These are phyloP conservation scores for Heliconius cydno DNA, from an alignment of 2,888 invertebrate genomes.

Conservation along the genomic window DNA sequence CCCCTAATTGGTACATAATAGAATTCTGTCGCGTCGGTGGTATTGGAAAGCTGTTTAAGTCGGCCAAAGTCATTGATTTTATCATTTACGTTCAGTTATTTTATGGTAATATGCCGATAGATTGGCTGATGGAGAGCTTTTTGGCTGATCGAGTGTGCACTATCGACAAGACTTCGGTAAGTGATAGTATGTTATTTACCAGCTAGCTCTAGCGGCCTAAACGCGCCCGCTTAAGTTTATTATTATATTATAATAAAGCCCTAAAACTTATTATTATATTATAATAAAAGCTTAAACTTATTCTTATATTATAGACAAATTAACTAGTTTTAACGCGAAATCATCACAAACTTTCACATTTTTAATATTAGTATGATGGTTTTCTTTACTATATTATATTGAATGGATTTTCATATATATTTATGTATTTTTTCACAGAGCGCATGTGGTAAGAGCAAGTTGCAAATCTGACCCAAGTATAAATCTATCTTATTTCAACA, in stretches of 20 bases:
- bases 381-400: not conserved
- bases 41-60: slow-evolving; percentile 97
- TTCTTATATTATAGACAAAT: too few species aligned
- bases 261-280: too few species aligned
- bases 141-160: slow-evolving; percentile 95
- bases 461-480: slow-evolving; percentile 91
- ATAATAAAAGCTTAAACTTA: too few species aligned
- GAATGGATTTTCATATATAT: not conserved
- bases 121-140: slow-evolving; percentile 96
- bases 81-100: slow-evolving; percentile 97
- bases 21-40: slow-evolving; percentile 98
- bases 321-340: too few species aligned
- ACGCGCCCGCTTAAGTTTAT: too few species aligned
- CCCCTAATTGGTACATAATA: slow-evolving; percentile 94
- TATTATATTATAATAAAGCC: too few species aligned
- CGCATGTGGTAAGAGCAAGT: slow-evolving; percentile 90
- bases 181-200: slow-evolving; percentile 54
- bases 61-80: slow-evolving; percentile 92
- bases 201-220: too few species aligned
- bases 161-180: slow-evolving; percentile 88
- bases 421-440: slow-evolving; percentile 83
- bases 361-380: too few species aligned
- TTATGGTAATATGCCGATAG: slow-evolving; percentile 97
- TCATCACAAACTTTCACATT: too few species aligned
- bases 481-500: slow-evolving; percentile 97